phyloP scores from a whole-genome alignment of 1,140 invertebrate genomes.

The Hermatobates lingyangjiaoensis region DNA sequence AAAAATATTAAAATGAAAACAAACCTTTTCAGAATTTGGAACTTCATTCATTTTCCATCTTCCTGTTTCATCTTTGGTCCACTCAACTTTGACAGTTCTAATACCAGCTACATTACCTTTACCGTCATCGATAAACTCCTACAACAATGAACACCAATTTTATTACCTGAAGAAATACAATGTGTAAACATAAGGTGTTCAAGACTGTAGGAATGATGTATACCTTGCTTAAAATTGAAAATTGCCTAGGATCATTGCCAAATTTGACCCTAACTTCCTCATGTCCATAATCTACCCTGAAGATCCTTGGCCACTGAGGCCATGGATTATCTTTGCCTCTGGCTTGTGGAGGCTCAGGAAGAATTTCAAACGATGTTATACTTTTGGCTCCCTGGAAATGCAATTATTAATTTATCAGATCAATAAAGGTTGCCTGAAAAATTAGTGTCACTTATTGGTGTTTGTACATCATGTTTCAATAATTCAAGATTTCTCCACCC shows the following conservation, averaged over 20 bases:
- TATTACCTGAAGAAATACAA: neutral
- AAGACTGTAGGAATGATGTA: no score
- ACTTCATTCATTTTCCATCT: constrained; percentile 89
- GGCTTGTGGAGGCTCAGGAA: constrained; percentile 69
- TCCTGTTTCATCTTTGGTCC: constrained; percentile 80
- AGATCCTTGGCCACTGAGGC: constrained; percentile 93
- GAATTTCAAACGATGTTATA: constrained; percentile 92
- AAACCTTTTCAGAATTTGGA: constrained; percentile 56
- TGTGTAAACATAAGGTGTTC: neutral
- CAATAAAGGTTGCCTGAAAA: no score
- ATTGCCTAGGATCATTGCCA: constrained; percentile 84
- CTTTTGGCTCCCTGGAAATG: constrained; percentile 63
- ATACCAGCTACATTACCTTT: constrained; percentile 79
- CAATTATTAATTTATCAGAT: no score
- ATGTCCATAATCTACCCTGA: constrained; percentile 95
- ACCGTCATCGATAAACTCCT: constrained; percentile 85
- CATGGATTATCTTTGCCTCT: constrained; percentile 82
- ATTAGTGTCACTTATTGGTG: no score
- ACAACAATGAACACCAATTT: constrained; percentile 10
- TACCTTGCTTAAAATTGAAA: constrained; percentile 77
- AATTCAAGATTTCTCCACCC: no score
- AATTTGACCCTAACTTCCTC: constrained; percentile 86
- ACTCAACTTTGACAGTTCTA: constrained; percentile 74
- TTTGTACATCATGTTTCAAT: no score
- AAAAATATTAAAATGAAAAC: no score